These are phyloP conservation scores for Lacerta bilineata DNA, from an alignment of 2,797 vertebrate genomes.

Conservation along the genomic window DNA sequence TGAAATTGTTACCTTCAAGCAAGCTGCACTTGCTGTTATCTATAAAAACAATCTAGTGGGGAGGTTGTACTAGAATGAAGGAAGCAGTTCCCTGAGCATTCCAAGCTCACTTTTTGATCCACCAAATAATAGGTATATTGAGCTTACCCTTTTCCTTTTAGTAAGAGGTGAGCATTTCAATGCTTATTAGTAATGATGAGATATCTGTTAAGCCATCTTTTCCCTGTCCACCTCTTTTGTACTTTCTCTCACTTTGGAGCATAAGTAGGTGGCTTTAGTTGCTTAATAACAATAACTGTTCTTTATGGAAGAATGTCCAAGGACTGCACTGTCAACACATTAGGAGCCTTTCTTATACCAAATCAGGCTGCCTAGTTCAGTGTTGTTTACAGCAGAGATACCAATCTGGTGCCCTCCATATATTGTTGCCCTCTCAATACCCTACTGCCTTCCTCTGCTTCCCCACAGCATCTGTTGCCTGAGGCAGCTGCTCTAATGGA, in stretches of 20 bases:
- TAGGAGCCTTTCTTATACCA: too few relatives aligned
- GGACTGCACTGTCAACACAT: neutral
- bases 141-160: neutral
- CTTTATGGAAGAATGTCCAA: neutral
- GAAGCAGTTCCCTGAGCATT: neutral
- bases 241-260: neutral
- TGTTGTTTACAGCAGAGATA: neutral
- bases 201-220: too few relatives aligned
- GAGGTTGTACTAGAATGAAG: neutral
- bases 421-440: neutral
- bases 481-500: too few relatives aligned
- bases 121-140: too few relatives aligned
- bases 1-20: neutral
- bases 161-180: neutral
- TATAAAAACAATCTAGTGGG: neutral
- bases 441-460: neutral
- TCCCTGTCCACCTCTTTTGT: neutral
- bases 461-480: too few relatives aligned
- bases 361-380: neutral
- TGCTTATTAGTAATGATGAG: neutral
- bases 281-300: neutral
- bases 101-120: neutral
- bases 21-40: neutral
- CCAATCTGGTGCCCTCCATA: neutral
- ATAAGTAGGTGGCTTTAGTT: neutral